Conservation (phyloP, 2,888 invertebrate species). For the Scotopteryx bipunctaria region DNA sequence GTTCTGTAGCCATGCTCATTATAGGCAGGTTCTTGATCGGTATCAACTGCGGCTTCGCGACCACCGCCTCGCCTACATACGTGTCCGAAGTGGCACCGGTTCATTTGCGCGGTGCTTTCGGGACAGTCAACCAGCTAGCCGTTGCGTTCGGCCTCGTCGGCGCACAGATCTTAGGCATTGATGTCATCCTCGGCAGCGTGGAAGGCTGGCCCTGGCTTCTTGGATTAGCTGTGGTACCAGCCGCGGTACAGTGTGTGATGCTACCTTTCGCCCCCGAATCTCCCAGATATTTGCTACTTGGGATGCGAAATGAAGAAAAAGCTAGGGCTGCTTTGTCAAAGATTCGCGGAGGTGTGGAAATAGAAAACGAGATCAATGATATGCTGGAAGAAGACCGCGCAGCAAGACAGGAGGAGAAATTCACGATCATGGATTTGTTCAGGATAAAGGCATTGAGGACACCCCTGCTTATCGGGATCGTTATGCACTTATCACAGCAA, state of each 20-base stretch:
- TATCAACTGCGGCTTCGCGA: constrained; percentile 87
- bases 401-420: constrained; percentile 68
- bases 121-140: constrained; percentile 78
- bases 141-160: constrained; percentile 74
- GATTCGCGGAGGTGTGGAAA: constrained; percentile 64
- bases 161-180: constrained; percentile 75
- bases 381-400: constrained; percentile 77
- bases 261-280: constrained; percentile 73
- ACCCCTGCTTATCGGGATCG: constrained; percentile 74
- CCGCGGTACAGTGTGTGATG: constrained; percentile 69
- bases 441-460: constrained; percentile 59
- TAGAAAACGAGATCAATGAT: constrained; percentile 77
- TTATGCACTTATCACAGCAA: constrained; percentile 80
- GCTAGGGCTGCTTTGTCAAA: constrained; percentile 62
- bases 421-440: constrained; percentile 68
- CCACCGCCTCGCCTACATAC: constrained; percentile 78
- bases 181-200: constrained; percentile 70
- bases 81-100: constrained; percentile 78
- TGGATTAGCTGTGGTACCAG: constrained; percentile 69
- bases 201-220: constrained; percentile 78
- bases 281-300: constrained; percentile 71
- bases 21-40: constrained; percentile 89
- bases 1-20: constrained; percentile 87
- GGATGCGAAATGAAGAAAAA: constrained; percentile 66
- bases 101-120: constrained; percentile 72